These are phyloP conservation scores for Hofmannophila pseudospretella DNA, from an alignment of 2,888 invertebrate genomes.

Conservation along the genomic window DNA sequence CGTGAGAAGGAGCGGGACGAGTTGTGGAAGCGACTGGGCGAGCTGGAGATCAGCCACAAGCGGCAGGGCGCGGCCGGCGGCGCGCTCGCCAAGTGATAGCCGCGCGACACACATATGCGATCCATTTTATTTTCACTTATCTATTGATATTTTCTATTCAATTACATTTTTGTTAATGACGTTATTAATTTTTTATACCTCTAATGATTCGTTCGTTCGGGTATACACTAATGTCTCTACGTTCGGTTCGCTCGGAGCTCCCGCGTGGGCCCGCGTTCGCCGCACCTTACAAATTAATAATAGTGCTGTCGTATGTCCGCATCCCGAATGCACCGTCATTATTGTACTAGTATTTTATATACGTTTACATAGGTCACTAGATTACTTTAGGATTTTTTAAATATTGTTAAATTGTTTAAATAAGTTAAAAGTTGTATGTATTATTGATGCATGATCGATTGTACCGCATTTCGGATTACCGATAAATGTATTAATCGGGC, in stretches of 20 bases:
- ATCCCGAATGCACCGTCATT: conserved; percentile 53
- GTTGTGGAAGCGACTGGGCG: conserved; percentile 96
- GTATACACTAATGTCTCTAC: conserved; percentile 29
- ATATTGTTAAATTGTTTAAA: conserved; percentile 75
- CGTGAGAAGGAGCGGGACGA: conserved; percentile 97
- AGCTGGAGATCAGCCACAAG: conserved; percentile 88
- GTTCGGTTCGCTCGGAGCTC: conserved; percentile 35
- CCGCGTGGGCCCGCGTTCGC: conserved; percentile 25
- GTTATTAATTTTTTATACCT: conserved; percentile 70
- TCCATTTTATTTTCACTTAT: conserved; percentile 56
- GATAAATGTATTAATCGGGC: conserved; percentile 62
- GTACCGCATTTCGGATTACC: conserved; percentile 65
- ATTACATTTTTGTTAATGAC: conserved; percentile 73
- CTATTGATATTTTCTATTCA: conserved; percentile 73
- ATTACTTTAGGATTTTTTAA: conserved; percentile 70
- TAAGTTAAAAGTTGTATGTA: conserved; percentile 74
- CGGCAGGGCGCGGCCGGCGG: conserved; percentile 50
- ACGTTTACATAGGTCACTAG: conserved; percentile 65
- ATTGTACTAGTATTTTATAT: conserved; percentile 58
- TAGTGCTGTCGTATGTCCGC: conserved; percentile 41
- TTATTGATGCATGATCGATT: conserved; percentile 65
- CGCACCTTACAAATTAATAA: conserved; percentile 28
- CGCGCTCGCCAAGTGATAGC: conserved; percentile 62
- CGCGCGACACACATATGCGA: conserved; percentile 56
- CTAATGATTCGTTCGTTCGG: conserved; percentile 49